Percentiles rank a stretch among this genome's conserved stretches.
Conservation (phyloP, 2,113 vertebrate species). For the Brachirus orientalis region DNA sequence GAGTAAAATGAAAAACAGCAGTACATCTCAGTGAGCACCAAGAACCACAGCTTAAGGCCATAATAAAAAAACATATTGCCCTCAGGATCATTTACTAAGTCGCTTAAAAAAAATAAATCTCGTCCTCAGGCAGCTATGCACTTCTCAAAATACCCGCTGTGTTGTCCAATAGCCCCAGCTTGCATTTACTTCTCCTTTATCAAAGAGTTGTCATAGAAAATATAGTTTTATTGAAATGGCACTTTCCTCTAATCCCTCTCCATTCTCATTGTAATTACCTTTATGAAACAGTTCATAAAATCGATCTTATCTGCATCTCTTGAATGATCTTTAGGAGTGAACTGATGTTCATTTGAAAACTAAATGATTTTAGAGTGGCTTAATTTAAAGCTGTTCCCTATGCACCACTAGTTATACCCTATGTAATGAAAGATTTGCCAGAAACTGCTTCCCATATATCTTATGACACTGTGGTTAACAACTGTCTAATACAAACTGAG, state of each 20-base stretch:
- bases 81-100: slow-evolving; percentile 40
- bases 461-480: not conserved
- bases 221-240: slow-evolving; percentile 10
- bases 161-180: slow-evolving; percentile 58
- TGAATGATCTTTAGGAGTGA: slow-evolving; percentile 8
- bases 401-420: not conserved
- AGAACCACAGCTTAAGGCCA: slow-evolving; percentile 35
- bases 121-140: slow-evolving; percentile 39
- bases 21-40: not conserved
- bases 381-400: not conserved
- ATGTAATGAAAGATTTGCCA: not conserved
- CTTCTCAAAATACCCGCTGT: slow-evolving; percentile 60
- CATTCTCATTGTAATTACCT: slow-evolving; percentile 35
- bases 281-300: slow-evolving; percentile 13
- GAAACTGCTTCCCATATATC: not conserved
- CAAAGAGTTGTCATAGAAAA: slow-evolving; percentile 11
- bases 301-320: slow-evolving; percentile 8
- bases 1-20: slow-evolving; percentile 3
- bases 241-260: slow-evolving; percentile 14
- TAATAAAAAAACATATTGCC: slow-evolving; percentile 41
- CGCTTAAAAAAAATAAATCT: slow-evolving; percentile 29
- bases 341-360: slow-evolving; percentile 32
- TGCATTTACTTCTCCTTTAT: slow-evolving; percentile 27
- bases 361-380: slow-evolving; percentile 2
- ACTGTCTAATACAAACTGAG: not conserved